phyloP scores from a whole-genome alignment of 2,888 invertebrate genomes.

The Leptinotarsa juncta region DNA sequence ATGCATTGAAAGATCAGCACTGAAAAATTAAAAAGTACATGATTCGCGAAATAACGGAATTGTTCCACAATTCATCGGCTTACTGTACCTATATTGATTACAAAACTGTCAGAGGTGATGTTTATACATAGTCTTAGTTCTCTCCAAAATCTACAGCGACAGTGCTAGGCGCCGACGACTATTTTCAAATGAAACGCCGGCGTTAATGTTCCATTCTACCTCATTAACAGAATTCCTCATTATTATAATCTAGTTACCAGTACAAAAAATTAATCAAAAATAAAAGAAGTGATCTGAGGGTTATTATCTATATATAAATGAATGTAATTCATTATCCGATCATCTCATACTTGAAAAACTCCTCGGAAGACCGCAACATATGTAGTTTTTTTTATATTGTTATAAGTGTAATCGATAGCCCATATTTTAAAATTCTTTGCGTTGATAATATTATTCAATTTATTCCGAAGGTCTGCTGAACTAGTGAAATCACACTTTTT shows the following conservation, averaged over 20 bases:
- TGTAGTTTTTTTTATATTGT: constrained; percentile 4
- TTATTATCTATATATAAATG: no score
- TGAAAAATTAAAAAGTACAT: neutral
- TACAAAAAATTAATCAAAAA: neutral
- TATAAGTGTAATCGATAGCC: neutral
- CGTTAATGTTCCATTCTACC: neutral
- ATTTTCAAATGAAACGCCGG: neutral
- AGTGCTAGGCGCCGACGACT: neutral
- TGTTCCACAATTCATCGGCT: neutral
- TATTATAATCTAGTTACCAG: neutral
- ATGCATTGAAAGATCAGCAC: neutral
- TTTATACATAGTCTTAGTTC: no score
- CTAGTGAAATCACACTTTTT: neutral
- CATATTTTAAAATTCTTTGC: constrained; percentile 15
- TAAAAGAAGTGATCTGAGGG: neutral
- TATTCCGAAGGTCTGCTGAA: neutral
- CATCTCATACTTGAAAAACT: no score
- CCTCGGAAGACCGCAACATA: neutral
- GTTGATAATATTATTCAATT: neutral
- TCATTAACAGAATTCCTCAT: neutral
- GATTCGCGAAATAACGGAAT: neutral
- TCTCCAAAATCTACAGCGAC: neutral
- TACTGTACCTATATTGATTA: neutral
- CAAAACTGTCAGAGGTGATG: no score
- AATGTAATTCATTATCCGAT: no score